Percentiles rank a stretch among this genome's conserved stretches.
phyloP scores from a whole-genome alignment of 2,888 invertebrate genomes.

The Drosophila falleni region DNA sequence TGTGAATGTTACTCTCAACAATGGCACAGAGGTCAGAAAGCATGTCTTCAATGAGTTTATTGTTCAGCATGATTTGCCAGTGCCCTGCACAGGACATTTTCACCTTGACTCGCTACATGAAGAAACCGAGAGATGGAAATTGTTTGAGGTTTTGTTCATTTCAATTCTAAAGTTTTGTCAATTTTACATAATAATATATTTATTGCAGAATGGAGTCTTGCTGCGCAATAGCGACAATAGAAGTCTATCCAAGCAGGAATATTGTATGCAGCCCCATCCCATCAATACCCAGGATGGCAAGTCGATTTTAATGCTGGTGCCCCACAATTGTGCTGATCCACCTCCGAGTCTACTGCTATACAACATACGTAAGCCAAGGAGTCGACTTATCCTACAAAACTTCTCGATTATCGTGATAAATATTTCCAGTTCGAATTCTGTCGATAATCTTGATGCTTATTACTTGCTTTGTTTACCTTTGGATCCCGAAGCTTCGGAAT shows the following conservation, averaged over 20 bases:
- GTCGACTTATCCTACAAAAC: not conserved
- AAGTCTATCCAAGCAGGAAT: slow-evolving; percentile 29
- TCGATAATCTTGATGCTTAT: slow-evolving; percentile 90
- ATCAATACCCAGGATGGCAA: not conserved
- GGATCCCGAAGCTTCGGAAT: slow-evolving; percentile 24
- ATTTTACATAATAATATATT: not conserved
- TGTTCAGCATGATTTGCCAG: slow-evolving; percentile 41
- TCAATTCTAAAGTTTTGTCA: not conserved
- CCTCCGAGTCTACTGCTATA: not conserved
- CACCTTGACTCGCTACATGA: slow-evolving; percentile 1
- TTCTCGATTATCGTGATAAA: not conserved
- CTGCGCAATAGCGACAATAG: not conserved
- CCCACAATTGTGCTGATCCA: slow-evolving; percentile 21
- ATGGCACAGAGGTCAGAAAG: slow-evolving; percentile 4
- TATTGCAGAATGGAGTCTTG: slow-evolving; percentile 38
- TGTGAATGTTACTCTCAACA: slow-evolving; percentile 29
- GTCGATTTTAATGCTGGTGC: slow-evolving; percentile 8
- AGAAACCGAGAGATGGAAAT: slow-evolving; percentile 31
- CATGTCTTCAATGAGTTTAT: slow-evolving; percentile 39
- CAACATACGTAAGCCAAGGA: slow-evolving; percentile 17
- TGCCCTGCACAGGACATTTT: slow-evolving; percentile 46
- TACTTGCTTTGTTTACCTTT: slow-evolving; percentile 86
- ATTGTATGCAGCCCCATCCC: slow-evolving; percentile 48
- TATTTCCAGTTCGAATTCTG: slow-evolving; percentile 88
- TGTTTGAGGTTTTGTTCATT: slow-evolving; percentile 38